phyloP scores from a whole-genome alignment of 1,140 invertebrate species.

The Drosophila ohnishii region DNA sequence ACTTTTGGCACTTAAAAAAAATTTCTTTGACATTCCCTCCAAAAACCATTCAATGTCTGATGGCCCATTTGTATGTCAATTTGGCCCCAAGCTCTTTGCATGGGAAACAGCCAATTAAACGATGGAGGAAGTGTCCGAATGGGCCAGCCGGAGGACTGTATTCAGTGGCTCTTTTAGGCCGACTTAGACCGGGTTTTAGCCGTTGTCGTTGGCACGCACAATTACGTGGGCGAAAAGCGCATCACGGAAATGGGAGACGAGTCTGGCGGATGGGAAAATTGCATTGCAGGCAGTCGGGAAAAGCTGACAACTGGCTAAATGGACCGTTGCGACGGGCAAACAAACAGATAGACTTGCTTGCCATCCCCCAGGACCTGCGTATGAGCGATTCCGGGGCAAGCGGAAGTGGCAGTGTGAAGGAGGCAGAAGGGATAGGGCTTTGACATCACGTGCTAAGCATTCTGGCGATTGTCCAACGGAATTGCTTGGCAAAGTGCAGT shows the following conservation, averaged over 20 bases:
- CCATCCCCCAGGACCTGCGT: constrained; percentile 3
- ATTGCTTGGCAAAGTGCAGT: constrained; percentile 9
- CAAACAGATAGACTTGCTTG: constrained; percentile 27
- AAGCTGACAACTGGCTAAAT: constrained; percentile 37
- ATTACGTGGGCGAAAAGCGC: constrained; percentile 50
- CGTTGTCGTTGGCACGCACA: constrained; percentile 51
- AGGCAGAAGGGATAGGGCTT: background rate
- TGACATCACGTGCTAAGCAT: constrained; percentile 27
- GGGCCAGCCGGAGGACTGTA: constrained; percentile 1
- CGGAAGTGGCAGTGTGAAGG: background rate
- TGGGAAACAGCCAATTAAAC: constrained; percentile 24
- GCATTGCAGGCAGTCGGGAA: constrained; percentile 11
- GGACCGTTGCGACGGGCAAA: constrained; percentile 14
- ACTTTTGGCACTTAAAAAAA: background rate
- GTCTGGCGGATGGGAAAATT: constrained; percentile 35
- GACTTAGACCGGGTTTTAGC: constrained; percentile 28
- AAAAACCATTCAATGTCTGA: background rate
- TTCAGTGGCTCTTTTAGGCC: constrained; percentile 28
- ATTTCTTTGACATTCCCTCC: background rate
- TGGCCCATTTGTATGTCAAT: constrained; percentile 17
- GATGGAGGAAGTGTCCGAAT: constrained; percentile 24
- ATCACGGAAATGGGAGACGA: constrained; percentile 32
- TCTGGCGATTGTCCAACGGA: constrained; percentile 21
- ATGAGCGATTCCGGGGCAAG: constrained; percentile 8
- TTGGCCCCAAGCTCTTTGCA: background rate